Evolutionary conservation across 2,797 vertebrate genomes (phyloP).

Genomic region (Clarias laeviceps): DNA sequence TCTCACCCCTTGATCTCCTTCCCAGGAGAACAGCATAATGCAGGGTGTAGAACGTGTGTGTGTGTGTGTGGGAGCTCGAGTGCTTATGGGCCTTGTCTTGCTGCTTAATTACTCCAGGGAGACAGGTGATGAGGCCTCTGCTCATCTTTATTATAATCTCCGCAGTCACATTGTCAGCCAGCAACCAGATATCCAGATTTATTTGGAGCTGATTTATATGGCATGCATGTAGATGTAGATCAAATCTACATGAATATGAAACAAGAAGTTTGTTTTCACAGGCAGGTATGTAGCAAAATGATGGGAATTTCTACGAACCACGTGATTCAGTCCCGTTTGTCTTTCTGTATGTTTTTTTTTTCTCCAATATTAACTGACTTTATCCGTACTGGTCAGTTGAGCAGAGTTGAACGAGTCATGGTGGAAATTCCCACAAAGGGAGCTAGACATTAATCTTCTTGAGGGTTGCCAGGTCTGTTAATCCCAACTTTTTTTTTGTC

Average conservation of each 20-base stretch:
- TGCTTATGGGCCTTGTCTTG: conserved; percentile 66
- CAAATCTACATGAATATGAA: not conserved
- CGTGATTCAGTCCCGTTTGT: not conserved
- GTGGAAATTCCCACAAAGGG: not conserved
- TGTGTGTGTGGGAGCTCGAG: conserved; percentile 44
- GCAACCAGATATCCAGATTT: not conserved
- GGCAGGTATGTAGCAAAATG: not conserved
- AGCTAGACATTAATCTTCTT: not conserved
- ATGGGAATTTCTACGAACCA: not conserved
- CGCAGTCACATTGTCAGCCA: conserved; percentile 26
- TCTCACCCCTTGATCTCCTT: conserved; percentile 18
- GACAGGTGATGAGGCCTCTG: conserved; percentile 47
- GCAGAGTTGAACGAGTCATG: not conserved
- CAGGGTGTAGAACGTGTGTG: conserved; percentile 34
- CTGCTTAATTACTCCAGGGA: conserved; percentile 68
- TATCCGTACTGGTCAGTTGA: not conserved
- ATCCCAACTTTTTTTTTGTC: not conserved
- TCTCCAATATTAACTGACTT: not conserved
- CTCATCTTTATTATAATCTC: conserved; percentile 42
- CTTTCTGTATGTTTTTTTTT: too few relatives aligned
- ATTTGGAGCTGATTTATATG: conserved; percentile 2
- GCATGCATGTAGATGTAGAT: not conserved
- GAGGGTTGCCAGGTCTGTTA: not conserved
- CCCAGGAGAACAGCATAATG: conserved; percentile 48
- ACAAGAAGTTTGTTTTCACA: not conserved